These are phyloP conservation scores for Otolemur garnettii DNA, from an alignment of 2,113 vertebrate genomes.

Conservation along the genomic window DNA sequence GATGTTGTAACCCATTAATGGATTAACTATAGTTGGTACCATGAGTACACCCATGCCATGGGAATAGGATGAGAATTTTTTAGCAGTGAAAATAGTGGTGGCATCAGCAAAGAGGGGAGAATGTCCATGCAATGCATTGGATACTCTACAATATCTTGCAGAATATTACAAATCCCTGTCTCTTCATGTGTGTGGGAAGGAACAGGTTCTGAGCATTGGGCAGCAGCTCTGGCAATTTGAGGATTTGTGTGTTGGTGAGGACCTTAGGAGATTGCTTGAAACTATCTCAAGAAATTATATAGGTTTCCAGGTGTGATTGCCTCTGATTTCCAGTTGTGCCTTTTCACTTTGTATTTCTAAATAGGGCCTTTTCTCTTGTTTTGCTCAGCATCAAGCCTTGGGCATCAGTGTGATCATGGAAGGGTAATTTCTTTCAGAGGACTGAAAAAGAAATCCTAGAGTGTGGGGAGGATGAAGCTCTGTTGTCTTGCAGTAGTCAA, in stretches of 20 bases:
- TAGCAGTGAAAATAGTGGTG: not conserved
- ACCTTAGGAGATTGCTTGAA: not conserved
- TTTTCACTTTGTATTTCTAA: constrained; percentile 41
- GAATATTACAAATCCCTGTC: not conserved
- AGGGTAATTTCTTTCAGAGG: not conserved
- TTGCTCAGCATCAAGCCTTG: not conserved
- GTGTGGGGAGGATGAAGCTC: not conserved
- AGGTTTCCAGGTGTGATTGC: not conserved
- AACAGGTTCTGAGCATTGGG: not conserved
- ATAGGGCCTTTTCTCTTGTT: not conserved
- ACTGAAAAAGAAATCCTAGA: not conserved
- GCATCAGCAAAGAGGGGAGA: not conserved
- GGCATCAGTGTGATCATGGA: not conserved
- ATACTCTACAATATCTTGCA: not conserved
- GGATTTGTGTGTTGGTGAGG: not conserved
- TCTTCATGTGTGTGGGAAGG: not conserved
- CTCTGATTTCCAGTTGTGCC: not conserved
- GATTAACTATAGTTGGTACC: not conserved
- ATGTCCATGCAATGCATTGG: not conserved
- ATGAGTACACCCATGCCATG: not conserved
- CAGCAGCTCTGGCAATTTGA: not conserved
- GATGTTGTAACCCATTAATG: constrained; percentile 46
- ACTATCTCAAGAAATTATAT: not conserved
- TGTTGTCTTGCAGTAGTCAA: not conserved
- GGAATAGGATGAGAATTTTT: constrained; percentile 36